Percentiles rank a stretch among this genome's conserved stretches.
These are phyloP conservation scores for Aleiodes alternator DNA, from an alignment of 2,888 invertebrate species.

Conservation along the genomic window DNA sequence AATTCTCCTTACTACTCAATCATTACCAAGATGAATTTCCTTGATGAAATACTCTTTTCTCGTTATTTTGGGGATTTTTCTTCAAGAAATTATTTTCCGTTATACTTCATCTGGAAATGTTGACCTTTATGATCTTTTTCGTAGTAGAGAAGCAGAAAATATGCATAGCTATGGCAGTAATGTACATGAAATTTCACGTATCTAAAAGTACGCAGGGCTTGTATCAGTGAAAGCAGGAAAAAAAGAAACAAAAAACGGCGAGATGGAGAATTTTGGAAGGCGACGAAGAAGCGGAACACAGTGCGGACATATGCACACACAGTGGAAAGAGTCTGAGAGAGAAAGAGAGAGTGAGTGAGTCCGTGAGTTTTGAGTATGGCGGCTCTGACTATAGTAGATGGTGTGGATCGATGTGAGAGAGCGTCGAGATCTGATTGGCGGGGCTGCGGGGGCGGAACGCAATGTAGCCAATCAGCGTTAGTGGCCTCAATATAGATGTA, in stretches of 20 bases:
- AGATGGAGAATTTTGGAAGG: conserved; percentile 41
- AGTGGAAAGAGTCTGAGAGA: conserved; percentile 43
- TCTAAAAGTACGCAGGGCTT: not conserved
- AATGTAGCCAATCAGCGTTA: conserved; percentile 72
- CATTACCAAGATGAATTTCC: too few relatives aligned
- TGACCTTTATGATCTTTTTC: not conserved
- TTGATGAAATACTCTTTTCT: too few relatives aligned
- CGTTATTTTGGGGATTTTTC: too few relatives aligned
- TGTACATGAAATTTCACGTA: too few relatives aligned
- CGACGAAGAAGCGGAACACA: conserved; percentile 23
- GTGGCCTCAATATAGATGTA: conserved; percentile 68
- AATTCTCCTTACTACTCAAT: too few relatives aligned
- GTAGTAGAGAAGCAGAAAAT: not conserved
- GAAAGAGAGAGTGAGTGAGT: conserved; percentile 38
- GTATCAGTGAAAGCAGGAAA: not conserved
- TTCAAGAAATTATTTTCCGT: not conserved
- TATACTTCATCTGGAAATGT: not conserved
- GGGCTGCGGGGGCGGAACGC: conserved; percentile 72
- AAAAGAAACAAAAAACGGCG: conserved; percentile 19
- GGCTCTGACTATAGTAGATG: conserved; percentile 64
- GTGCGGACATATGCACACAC: conserved; percentile 35
- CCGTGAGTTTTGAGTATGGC: conserved; percentile 62
- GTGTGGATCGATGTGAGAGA: conserved; percentile 68
- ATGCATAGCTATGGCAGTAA: conserved; percentile 1
- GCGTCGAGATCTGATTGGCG: conserved; percentile 72